Percentiles rank a stretch among this genome's conserved stretches.
Conservation (phyloP, 2,888 invertebrate genomes). For the Lacanobia oleracea region DNA sequence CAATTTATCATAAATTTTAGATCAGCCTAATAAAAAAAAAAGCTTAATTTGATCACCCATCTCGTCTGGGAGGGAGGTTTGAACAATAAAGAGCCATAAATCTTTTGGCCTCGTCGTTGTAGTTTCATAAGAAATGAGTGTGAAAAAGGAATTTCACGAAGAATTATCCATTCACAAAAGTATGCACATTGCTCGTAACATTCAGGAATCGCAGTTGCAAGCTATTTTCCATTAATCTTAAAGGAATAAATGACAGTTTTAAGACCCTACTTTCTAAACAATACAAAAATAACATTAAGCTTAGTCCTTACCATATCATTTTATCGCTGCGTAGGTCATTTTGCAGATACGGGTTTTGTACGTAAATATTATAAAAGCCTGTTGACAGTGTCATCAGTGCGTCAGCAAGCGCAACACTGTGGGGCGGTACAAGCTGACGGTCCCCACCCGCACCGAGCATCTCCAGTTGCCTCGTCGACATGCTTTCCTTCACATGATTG, state of each 20-base stretch:
- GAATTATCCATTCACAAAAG: too few relatives aligned
- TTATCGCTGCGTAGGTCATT: slow-evolving; percentile 38
- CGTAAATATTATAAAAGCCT: slow-evolving; percentile 31
- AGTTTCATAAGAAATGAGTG: too few relatives aligned
- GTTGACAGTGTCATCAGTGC: slow-evolving; percentile 60
- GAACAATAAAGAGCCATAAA: too few relatives aligned
- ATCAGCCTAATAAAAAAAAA: too few relatives aligned
- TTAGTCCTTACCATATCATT: slow-evolving; percentile 25
- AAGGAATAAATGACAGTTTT: too few relatives aligned
- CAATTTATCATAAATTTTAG: too few relatives aligned
- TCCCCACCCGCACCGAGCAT: not conserved
- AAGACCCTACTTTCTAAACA: not conserved
- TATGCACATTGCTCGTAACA: too few relatives aligned
- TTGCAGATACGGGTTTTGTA: slow-evolving; percentile 19
- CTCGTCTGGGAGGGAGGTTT: too few relatives aligned
- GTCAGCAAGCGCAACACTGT: slow-evolving; percentile 59
- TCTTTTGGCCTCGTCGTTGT: too few relatives aligned
- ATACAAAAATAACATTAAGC: not conserved
- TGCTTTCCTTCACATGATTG: slow-evolving; percentile 49
- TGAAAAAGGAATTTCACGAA: too few relatives aligned
- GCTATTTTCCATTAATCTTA: too few relatives aligned
- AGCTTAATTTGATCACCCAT: not conserved
- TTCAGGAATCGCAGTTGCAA: too few relatives aligned
- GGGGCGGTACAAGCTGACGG: slow-evolving; percentile 37
- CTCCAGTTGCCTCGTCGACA: not conserved